Evolutionary conservation across 1,140 invertebrate genomes (phyloP).

Genomic region (Drosophila trapezifrons): DNA sequence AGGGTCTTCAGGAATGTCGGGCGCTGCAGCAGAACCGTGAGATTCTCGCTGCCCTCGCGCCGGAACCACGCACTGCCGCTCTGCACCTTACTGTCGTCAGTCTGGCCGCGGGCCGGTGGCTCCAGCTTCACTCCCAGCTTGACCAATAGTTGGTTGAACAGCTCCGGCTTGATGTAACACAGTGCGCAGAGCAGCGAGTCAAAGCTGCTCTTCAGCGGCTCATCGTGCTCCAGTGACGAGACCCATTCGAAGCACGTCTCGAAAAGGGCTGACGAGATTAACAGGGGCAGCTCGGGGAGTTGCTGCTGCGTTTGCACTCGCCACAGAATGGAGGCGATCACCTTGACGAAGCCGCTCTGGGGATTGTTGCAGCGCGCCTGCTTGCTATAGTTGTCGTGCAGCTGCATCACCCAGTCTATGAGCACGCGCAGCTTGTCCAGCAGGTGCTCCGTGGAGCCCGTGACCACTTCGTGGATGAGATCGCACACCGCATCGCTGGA

Average conservation of each 20-base stretch:
- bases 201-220: slow-evolving; percentile 90
- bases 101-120: slow-evolving; percentile 85
- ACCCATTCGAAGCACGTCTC: slow-evolving; percentile 92
- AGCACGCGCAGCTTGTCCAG: slow-evolving; percentile 83
- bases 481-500: slow-evolving; percentile 90
- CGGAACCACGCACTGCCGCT: slow-evolving; percentile 86
- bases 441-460: slow-evolving; percentile 85
- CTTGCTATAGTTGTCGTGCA: slow-evolving; percentile 71
- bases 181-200: slow-evolving; percentile 91
- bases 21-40: slow-evolving; percentile 85
- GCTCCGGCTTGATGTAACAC: slow-evolving; percentile 91
- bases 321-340: slow-evolving; percentile 93
- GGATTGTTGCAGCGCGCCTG: slow-evolving; percentile 78
- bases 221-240: slow-evolving; percentile 87
- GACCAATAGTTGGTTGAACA: slow-evolving; percentile 90
- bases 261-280: slow-evolving; percentile 89
- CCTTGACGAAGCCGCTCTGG: slow-evolving; percentile 85
- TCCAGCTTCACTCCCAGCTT: slow-evolving; percentile 88
- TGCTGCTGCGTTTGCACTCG: slow-evolving; percentile 87
- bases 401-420: slow-evolving; percentile 78
- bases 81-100: slow-evolving; percentile 89
- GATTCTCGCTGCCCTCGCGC: slow-evolving; percentile 83
- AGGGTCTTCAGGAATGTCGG: slow-evolving; percentile 90
- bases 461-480: slow-evolving; percentile 91
- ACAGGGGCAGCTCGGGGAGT: slow-evolving; percentile 87